Base-by-base conservation (phyloP, 2,888 invertebrate species). In the Nebria brevicollis region DNA sequence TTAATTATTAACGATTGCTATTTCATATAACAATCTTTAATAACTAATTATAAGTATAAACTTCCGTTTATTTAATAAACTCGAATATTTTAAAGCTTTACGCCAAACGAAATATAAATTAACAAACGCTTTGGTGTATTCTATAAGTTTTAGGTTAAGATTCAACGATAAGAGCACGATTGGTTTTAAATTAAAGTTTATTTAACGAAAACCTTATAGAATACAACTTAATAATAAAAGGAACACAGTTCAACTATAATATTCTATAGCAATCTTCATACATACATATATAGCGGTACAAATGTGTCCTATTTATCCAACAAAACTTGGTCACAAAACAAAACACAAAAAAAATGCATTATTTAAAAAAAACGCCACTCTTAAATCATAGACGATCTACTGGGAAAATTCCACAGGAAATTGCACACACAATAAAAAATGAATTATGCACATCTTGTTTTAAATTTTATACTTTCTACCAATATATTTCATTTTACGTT, bases 261-360 rank as follows among this genome's bases (percentile, higher is more conserved):
- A 68, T 68, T 68, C 68, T 68, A 68, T 68, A 68, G 68, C 68
- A 68, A 68, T 68, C 68, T 68, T 25, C 68, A 54, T 54, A 54
- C 54, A 54, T 54, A 54, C 54, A 54, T 54, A 54, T 54, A 54
- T 54, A 54, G 54, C 54, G 54, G 13, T 54, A 54, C 54, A 54
- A 54, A 54, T 54, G 54, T 54, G 54, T 54, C 54, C 4, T 54
- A 5, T 54, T 54, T 11, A 54, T 13, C 2, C 54, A 54, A 54
- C 54, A 54, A 54, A 54, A 6, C 54, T 54, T 8, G 10, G 13
- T 11, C 54, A 11, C 13, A 8, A 54, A 54, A 8, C 4, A 54
- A 54, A 54, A 54, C 54, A 54, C 11, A 54, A 54, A n/a, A n/a
- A n/a, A 54, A 54, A 54, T 54, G 54, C 54, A 54, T 54, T 54